phyloP scores from a whole-genome alignment of 2,888 invertebrate species.

The Drymonia ruficornis region DNA sequence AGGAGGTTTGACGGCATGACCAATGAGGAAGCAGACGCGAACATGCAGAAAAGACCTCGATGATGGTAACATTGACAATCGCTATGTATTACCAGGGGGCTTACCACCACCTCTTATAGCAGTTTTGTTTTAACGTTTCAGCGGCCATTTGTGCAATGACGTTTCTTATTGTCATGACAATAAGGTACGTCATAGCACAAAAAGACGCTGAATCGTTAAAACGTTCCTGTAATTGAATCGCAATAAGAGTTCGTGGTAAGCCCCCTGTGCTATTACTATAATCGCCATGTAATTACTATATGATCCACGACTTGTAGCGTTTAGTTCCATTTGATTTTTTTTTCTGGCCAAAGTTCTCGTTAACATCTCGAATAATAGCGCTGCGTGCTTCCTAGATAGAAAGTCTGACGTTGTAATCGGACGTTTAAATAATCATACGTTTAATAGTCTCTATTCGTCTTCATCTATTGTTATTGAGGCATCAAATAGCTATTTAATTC shows the following conservation, averaged over 20 bases:
- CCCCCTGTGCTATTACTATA: conserved; percentile 34
- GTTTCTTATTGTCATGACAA: too few species aligned
- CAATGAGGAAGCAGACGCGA: conserved; percentile 50
- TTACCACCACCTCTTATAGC: too few species aligned
- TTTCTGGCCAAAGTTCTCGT: conserved; percentile 1
- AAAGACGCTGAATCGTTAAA: too few species aligned
- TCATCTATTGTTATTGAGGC: background rate
- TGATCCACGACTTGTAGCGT: conserved; percentile 12
- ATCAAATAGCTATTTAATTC: too few species aligned
- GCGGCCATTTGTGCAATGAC: too few species aligned
- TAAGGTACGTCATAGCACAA: too few species aligned
- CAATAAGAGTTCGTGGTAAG: too few species aligned
- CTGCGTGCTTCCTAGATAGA: conserved; percentile 8
- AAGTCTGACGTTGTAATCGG: background rate
- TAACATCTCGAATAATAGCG: conserved; percentile 17
- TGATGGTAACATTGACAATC: conserved; percentile 21
- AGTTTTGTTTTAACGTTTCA: too few species aligned
- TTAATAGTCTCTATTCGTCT: background rate
- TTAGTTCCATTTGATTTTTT: conserved; percentile 17
- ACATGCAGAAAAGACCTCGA: conserved; percentile 32
- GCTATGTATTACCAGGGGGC: too few species aligned
- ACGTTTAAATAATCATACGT: background rate
- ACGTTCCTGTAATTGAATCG: too few species aligned
- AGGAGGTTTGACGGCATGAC: conserved; percentile 41
- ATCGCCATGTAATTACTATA: conserved; percentile 26